Conservation (phyloP, 2,888 invertebrate genomes). For the Pseudococcus longispinus region DNA sequence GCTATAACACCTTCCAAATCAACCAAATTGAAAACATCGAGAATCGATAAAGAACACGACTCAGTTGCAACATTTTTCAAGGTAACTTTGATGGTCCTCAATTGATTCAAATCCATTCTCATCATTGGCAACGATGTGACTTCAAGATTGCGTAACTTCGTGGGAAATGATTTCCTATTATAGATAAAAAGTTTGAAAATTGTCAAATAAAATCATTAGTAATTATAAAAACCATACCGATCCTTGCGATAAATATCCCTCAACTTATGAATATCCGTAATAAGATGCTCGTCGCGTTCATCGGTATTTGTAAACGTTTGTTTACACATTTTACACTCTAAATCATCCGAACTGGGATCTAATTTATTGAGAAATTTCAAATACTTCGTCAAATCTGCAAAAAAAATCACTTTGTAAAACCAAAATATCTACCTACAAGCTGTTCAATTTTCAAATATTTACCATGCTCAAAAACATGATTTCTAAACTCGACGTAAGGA, state of each 20-base stretch:
- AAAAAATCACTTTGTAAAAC: background rate
- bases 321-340: constrained; percentile 17
- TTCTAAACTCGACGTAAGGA: background rate
- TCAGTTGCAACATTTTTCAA: background rate
- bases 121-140: background rate
- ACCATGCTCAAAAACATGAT: background rate
- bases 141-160: background rate
- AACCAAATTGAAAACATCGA: background rate
- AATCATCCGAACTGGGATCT: background rate
- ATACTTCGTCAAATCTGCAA: background rate
- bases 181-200: background rate
- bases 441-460: background rate
- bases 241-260: constrained; percentile 22
- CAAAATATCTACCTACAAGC: background rate
- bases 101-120: background rate
- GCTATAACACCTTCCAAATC: background rate
- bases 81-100: background rate
- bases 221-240: background rate
- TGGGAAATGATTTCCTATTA: background rate
- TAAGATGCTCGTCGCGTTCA: background rate
- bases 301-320: background rate
- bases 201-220: background rate
- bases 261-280: constrained; percentile 4
- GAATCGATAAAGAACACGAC: background rate
- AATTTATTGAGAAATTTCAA: background rate